These are phyloP conservation scores for Parnassius smintheus DNA, from an alignment of 2,888 invertebrate species.

Conservation along the genomic window DNA sequence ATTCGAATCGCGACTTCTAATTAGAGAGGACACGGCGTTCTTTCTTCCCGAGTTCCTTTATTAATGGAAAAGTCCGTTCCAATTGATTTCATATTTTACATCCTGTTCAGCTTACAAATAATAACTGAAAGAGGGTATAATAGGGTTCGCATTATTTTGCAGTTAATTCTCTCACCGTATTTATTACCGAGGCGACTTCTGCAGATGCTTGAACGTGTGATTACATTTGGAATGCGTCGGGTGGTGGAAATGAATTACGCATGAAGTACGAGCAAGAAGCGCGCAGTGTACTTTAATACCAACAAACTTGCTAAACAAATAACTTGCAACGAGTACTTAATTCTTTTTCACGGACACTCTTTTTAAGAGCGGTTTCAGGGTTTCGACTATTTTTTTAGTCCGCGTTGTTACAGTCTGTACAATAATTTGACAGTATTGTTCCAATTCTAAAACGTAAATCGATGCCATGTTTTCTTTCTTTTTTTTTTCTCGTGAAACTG, in stretches of 20 bases:
- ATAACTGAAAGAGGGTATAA: conserved; percentile 26
- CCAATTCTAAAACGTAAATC: conserved; percentile 43
- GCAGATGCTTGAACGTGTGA: conserved; percentile 50
- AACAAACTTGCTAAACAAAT: conserved; percentile 38
- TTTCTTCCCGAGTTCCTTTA: conserved; percentile 63
- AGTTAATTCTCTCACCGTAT: conserved; percentile 33
- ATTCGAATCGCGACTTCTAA: conserved; percentile 77
- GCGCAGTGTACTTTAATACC: conserved; percentile 58
- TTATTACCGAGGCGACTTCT: conserved; percentile 36
- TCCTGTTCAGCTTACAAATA: conserved; percentile 40
- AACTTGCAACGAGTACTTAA: conserved; percentile 12
- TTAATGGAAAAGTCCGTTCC: conserved; percentile 69
- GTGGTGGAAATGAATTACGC: conserved; percentile 66
- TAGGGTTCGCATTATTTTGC: conserved; percentile 30
- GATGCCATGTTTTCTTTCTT: too few species aligned
- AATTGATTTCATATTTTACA: conserved; percentile 73
- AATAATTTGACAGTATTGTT: conserved; percentile 46
- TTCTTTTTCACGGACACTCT: not conserved
- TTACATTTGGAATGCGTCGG: conserved; percentile 74
- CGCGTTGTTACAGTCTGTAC: conserved; percentile 37
- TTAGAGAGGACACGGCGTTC: conserved; percentile 68
- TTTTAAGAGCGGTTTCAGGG: not conserved
- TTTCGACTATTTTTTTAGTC: conserved; percentile 3
- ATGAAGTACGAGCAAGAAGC: conserved; percentile 60
- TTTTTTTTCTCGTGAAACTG: conserved; percentile 43